A percentile compares a stretch with the other conserved stretches of the same genome.
These are phyloP conservation scores for Burhinus bistriatus DNA, from an alignment of 2,113 vertebrate species.

Conservation along the genomic window DNA sequence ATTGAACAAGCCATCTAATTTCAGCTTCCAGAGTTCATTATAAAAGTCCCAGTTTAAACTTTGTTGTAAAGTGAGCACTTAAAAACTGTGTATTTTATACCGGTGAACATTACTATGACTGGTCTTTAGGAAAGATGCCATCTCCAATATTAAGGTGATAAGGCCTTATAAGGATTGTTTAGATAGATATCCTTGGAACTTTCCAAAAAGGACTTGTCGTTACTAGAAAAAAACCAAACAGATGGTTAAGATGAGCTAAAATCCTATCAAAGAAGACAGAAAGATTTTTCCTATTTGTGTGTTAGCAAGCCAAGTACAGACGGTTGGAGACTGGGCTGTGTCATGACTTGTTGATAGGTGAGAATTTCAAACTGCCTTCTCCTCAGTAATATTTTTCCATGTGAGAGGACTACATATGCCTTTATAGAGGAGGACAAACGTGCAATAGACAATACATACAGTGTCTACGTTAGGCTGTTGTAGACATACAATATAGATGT, in stretches of 20 bases:
- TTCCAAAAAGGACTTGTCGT: not conserved
- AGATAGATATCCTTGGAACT: not conserved
- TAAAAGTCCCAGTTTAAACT: not conserved
- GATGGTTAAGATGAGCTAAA: conserved; percentile 34
- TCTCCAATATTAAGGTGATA: not conserved
- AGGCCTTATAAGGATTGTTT: not conserved
- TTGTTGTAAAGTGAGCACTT: not conserved
- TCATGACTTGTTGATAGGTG: conserved; percentile 31
- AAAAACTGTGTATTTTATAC: not conserved
- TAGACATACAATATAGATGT: not conserved
- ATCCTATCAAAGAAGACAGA: not conserved
- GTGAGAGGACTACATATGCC: not conserved
- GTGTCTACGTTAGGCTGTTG: not conserved
- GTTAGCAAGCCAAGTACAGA: conserved; percentile 20
- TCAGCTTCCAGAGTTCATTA: not conserved
- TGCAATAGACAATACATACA: not conserved
- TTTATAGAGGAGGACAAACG: not conserved
- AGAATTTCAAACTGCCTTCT: conserved; percentile 36
- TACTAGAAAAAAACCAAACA: not conserved
- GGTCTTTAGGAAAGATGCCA: not conserved
- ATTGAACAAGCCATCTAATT: not conserved
- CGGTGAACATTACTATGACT: not conserved
- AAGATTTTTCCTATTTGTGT: not conserved
- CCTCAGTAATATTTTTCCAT: not conserved
- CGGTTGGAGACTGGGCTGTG: not conserved